Evolutionary conservation across 1,140 invertebrate genomes (phyloP), one percentile per base, ranked within the genome.

Genomic region (Drosophila melanica): DNA sequence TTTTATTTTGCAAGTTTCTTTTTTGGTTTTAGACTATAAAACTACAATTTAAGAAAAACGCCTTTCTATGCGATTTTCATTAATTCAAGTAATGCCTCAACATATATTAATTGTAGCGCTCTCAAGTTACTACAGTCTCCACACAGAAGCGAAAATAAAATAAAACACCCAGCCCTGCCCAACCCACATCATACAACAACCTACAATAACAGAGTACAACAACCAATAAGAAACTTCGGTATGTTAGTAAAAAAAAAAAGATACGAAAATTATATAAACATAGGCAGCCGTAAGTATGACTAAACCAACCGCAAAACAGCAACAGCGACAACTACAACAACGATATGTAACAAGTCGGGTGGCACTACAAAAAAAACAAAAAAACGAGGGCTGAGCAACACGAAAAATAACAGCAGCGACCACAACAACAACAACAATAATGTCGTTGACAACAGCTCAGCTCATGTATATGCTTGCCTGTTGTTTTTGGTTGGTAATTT

Each of bases 261-360:
- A 87, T 87, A 86, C 81, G 71, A 87, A 86, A 87, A 87, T 87
- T 87, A 87, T 87, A 87, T 89, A 87, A 87, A 87, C 82, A 87
- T 87, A 82, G 82, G 71, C 71, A 70, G 75, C 67, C 65, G 72
- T 87, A 68, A 79, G 79, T 87, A 87, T 82, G 82, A 86, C 82
- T 86, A 86, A 86, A 87, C 45, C 75, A 81, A 86, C 82, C 79
- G 76, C 82, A 87, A 78, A 68, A 66, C 78, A 81, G 79, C 35
- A 59, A 30, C 70, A 78, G 41, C 48, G 65, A 62, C 51, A 77
- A 67, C 63, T 65, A 54, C 70, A 65, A 62, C 76, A 75, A 72
- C 72, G 53, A 87, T 87, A 87, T 89, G 79, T 87, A 87, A 87
- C 84, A 84, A 84, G 79, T 87, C 82, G 75, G 75, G 75, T 89